phyloP scores from a whole-genome alignment of 1,140 invertebrate species.

The Drosophila sturtevanti region DNA sequence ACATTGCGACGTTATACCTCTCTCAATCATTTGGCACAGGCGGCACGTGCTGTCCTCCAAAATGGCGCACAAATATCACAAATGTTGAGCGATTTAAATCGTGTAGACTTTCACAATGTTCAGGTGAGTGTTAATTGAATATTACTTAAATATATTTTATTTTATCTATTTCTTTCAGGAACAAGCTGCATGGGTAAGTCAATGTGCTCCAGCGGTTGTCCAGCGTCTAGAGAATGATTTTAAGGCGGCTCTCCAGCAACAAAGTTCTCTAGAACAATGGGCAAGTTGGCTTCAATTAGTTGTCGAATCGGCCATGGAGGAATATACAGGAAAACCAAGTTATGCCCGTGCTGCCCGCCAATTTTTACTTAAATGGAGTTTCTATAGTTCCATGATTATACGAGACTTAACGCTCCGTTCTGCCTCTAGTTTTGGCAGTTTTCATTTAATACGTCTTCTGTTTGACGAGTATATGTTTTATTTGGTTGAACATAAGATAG shows the following conservation, averaged over 20 bases:
- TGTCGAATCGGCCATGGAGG: conserved; percentile 93
- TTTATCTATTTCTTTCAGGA: conserved; percentile 64
- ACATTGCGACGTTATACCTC: conserved; percentile 98
- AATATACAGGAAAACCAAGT: conserved; percentile 91
- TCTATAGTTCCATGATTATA: conserved; percentile 99
- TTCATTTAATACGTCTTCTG: conserved; percentile 97
- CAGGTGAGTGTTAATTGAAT: conserved; percentile 85
- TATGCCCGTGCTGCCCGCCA: conserved; percentile 96
- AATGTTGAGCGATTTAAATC: conserved; percentile 98
- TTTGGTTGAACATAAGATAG: conserved; percentile 98
- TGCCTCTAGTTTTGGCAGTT: conserved; percentile 99
- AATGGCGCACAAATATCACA: conserved; percentile 97
- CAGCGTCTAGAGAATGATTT: conserved; percentile 95
- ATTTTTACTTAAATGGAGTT: conserved; percentile 99
- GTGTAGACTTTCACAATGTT: conserved; percentile 98
- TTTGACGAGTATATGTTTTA: conserved; percentile 99
- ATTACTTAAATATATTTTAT: not conserved
- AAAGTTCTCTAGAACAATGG: conserved; percentile 98
- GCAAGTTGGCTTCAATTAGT: conserved; percentile 97
- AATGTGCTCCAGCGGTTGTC: conserved; percentile 94
- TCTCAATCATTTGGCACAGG: conserved; percentile 97
- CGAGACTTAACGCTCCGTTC: conserved; percentile 96
- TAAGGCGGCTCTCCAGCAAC: conserved; percentile 95
- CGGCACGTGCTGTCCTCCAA: conserved; percentile 97
- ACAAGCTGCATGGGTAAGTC: conserved; percentile 98